Conservation (phyloP, 2,797 vertebrate genomes). For the Benthosema pterotum region DNA sequence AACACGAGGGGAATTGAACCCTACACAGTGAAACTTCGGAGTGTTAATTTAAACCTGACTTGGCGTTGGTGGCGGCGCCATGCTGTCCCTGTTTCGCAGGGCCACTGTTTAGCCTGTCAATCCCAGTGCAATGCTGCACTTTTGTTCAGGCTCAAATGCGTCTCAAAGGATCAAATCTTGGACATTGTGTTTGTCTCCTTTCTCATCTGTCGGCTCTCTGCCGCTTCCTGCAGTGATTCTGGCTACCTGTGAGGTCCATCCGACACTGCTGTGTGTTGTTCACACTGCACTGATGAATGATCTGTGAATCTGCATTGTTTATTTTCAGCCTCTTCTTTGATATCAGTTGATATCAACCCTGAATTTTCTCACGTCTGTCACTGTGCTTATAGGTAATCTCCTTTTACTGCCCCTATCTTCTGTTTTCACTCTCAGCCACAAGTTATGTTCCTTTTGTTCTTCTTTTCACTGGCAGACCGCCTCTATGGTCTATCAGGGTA, state of each 20-base stretch:
- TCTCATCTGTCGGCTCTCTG: constrained; percentile 9
- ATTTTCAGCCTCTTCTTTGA: constrained; percentile 60
- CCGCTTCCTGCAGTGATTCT: constrained; percentile 17
- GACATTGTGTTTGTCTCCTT: constrained; percentile 28
- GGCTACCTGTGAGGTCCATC: constrained; percentile 28
- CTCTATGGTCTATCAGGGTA: constrained; percentile 22
- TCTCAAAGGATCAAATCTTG: not conserved
- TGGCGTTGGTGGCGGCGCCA: no score
- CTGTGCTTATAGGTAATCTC: constrained; percentile 16
- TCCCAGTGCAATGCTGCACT: no score
- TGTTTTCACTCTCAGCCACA: not conserved
- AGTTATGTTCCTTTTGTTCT: constrained; percentile 12
- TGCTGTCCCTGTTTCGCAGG: no score
- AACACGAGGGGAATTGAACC: no score
- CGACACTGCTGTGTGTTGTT: constrained; percentile 33
- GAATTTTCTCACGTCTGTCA: constrained; percentile 52
- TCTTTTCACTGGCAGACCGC: constrained; percentile 20
- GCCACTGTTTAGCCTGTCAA: no score
- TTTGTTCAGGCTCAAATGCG: constrained; percentile 5
- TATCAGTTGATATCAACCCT: constrained; percentile 43
- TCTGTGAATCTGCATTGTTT: constrained; percentile 58
- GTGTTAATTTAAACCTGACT: no score
- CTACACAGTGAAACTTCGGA: no score
- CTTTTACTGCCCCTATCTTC: constrained; percentile 2
- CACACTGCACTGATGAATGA: constrained; percentile 47